Percentiles rank a stretch among this genome's conserved stretches.
These are phyloP conservation scores for Odobenus rosmarus DNA, from an alignment of 2,113 vertebrate genomes.

Conservation along the genomic window DNA sequence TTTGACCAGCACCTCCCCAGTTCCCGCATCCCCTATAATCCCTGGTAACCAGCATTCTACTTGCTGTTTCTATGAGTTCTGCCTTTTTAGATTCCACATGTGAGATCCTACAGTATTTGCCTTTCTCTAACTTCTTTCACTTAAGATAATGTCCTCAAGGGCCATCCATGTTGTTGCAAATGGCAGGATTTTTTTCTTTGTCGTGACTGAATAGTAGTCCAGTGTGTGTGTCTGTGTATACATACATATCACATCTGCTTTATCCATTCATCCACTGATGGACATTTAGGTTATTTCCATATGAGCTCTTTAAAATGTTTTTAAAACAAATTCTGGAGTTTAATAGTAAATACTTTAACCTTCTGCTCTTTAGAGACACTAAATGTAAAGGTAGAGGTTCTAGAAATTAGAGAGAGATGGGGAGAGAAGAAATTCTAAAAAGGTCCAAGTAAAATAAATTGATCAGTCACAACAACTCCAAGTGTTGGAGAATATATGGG, in stretches of 20 bases:
- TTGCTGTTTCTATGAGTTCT: neutral
- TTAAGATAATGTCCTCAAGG: neutral
- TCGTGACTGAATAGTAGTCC: neutral
- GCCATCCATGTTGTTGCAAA: neutral
- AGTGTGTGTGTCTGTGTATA: neutral
- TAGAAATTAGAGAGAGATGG: neutral
- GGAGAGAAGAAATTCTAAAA: neutral
- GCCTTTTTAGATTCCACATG: neutral
- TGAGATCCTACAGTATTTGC: neutral
- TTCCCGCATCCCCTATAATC: neutral
- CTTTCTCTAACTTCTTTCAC: neutral
- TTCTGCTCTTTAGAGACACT: conserved; percentile 31
- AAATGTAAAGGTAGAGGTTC: neutral
- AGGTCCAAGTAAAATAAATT: neutral
- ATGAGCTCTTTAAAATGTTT: neutral
- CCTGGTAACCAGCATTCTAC: neutral
- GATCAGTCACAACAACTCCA: neutral
- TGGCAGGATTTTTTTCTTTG: neutral
- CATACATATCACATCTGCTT: neutral
- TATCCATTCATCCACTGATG: neutral
- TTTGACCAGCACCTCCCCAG: neutral
- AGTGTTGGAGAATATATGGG: neutral
- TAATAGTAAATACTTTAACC: conserved; percentile 14
- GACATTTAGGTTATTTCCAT: neutral
- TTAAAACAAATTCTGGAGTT: neutral